These are phyloP conservation scores for Synaphobranchus kaupii DNA, from an alignment of 2,797 vertebrate genomes.

Conservation along the genomic window DNA sequence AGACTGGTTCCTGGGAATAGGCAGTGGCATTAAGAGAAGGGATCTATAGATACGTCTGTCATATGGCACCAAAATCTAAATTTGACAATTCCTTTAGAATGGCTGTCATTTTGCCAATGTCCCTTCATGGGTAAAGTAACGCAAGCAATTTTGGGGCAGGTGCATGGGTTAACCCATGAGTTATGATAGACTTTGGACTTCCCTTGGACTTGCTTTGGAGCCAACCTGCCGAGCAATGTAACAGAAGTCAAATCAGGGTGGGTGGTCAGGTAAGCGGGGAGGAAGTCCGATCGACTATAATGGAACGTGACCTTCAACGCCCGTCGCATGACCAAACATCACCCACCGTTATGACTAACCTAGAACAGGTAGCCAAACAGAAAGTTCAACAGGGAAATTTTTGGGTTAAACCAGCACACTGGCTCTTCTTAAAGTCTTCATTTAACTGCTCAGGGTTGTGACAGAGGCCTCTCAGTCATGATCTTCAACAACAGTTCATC, in stretches of 20 bases:
- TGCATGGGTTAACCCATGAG: background rate
- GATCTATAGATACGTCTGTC: background rate
- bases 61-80: background rate
- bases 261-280: background rate
- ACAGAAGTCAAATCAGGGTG: background rate
- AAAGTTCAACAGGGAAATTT: background rate
- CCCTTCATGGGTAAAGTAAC: background rate
- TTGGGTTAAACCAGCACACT: background rate
- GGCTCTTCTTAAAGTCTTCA: background rate
- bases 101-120: background rate
- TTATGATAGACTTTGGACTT: background rate
- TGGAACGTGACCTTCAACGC: background rate
- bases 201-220: background rate
- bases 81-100: background rate
- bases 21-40: background rate
- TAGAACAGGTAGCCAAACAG: background rate
- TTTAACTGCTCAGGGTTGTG: constrained; percentile 26
- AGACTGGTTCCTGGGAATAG: background rate
- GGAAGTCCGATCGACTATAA: background rate
- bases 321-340: background rate
- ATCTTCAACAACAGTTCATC: constrained; percentile 64
- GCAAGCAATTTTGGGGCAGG: background rate
- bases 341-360: background rate
- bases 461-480: constrained; percentile 63
- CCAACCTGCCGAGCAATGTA: background rate